These are phyloP conservation scores for Troides oblongomaculatus DNA, from an alignment of 2,888 invertebrate species.

Conservation along the genomic window DNA sequence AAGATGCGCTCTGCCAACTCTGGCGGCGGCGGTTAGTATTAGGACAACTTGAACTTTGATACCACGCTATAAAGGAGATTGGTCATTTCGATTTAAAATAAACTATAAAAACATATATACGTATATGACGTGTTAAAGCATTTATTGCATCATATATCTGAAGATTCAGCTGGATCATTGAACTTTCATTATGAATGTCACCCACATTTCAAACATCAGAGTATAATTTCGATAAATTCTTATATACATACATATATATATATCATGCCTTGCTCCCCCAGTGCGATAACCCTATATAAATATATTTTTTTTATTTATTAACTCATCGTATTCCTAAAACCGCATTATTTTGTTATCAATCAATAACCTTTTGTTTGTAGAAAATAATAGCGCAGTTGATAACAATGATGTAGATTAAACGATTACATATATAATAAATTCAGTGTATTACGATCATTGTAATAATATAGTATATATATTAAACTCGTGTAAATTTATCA, in stretches of 20 bases:
- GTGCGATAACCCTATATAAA: background rate
- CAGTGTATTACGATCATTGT: no score
- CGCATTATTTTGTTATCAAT: slow-evolving; percentile 32
- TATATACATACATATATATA: no score
- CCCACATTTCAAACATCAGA: slow-evolving; percentile 26
- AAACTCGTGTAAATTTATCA: background rate
- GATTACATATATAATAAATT: no score
- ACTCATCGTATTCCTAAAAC: background rate
- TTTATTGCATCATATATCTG: slow-evolving; percentile 26
- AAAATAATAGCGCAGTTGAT: slow-evolving; percentile 1
- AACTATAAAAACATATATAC: slow-evolving; percentile 34
- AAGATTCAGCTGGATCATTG: slow-evolving; percentile 35
- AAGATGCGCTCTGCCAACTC: slow-evolving; percentile 78
- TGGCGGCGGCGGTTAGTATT: slow-evolving; percentile 59
- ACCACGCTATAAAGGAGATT: slow-evolving; percentile 49
- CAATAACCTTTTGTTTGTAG: slow-evolving; percentile 34
- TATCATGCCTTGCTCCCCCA: no score
- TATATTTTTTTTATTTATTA: background rate
- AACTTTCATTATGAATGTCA: slow-evolving; percentile 36
- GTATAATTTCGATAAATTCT: background rate
- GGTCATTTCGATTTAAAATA: slow-evolving; percentile 25
- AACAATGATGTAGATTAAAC: background rate
- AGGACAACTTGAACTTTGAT: slow-evolving; percentile 73
- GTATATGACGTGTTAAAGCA: slow-evolving; percentile 14
- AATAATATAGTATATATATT: background rate